These are phyloP conservation scores for Brachionus asplanchnoidis DNA, from an alignment of 1,140 invertebrate genomes.

Conservation along the genomic window DNA sequence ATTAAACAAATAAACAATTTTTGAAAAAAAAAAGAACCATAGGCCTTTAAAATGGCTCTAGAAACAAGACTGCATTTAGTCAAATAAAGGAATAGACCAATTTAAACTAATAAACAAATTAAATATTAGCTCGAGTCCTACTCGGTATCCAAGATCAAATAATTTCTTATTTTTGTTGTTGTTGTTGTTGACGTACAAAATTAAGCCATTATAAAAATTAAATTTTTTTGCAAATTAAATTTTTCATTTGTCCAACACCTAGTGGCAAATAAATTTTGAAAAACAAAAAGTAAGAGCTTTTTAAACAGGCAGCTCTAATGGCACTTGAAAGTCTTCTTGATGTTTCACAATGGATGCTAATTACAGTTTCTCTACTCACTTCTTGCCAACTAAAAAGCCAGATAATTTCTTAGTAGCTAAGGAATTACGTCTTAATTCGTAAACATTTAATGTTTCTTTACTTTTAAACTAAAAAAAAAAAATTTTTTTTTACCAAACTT, in stretches of 20 bases:
- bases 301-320: background rate
- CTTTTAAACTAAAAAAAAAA: background rate
- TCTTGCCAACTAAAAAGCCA: background rate
- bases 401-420: background rate
- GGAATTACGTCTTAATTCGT: background rate
- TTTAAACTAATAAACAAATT: background rate
- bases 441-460: constrained; percentile 1
- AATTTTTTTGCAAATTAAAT: background rate
- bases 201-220: background rate
- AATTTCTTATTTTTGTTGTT: background rate
- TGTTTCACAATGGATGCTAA: background rate
- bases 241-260: background rate
- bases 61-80: background rate
- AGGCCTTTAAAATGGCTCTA: background rate
- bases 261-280: background rate
- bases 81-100: background rate
- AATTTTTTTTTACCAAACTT: background rate
- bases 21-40: too few relatives aligned
- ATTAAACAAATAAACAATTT: background rate
- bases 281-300: background rate
- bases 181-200: background rate
- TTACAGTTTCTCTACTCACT: background rate
- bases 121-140: constrained; percentile 1
- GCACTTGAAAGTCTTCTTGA: constrained; percentile 26
- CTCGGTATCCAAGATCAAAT: background rate